Evolutionary conservation across 2,888 invertebrate species (phyloP).

Genomic region (Pseudoips prasinana): DNA sequence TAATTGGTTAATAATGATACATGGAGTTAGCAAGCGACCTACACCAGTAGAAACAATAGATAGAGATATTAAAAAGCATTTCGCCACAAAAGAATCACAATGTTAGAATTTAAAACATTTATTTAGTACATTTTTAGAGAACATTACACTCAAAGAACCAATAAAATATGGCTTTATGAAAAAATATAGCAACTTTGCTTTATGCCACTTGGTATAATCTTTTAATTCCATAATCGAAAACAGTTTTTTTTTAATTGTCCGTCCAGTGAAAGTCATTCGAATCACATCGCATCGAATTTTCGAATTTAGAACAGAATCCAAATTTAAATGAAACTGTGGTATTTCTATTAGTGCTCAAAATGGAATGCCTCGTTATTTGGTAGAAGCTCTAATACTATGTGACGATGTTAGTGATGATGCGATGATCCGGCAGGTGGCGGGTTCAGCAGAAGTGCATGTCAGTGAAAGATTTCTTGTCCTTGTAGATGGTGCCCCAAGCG

Average conservation of each 20-base stretch:
- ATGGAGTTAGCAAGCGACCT: constrained; percentile 45
- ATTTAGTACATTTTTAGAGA: no score
- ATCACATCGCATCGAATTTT: no score
- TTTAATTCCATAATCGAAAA: no score
- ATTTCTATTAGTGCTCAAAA: no score
- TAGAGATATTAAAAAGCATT: constrained; percentile 24
- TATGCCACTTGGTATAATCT: no score
- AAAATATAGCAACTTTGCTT: no score
- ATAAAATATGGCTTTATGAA: no score
- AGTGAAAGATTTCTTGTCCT: constrained; percentile 87
- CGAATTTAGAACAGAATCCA: no score
- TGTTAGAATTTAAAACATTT: background rate
- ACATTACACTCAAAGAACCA: no score
- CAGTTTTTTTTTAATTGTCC: no score
- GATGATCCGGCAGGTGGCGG: constrained; percentile 46
- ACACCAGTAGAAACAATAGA: constrained; percentile 37
- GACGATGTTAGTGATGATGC: constrained; percentile 39
- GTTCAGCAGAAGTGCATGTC: constrained; percentile 86
- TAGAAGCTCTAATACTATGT: constrained; percentile 41
- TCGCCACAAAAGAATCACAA: constrained; percentile 40
- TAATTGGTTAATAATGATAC: constrained; percentile 55
- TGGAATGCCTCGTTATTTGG: constrained; percentile 27
- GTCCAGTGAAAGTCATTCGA: no score
- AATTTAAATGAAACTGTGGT: no score
- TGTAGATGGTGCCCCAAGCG: constrained; percentile 88